These are phyloP conservation scores for Ophion ventricosus DNA, from an alignment of 2,888 invertebrate genomes.

Conservation along the genomic window DNA sequence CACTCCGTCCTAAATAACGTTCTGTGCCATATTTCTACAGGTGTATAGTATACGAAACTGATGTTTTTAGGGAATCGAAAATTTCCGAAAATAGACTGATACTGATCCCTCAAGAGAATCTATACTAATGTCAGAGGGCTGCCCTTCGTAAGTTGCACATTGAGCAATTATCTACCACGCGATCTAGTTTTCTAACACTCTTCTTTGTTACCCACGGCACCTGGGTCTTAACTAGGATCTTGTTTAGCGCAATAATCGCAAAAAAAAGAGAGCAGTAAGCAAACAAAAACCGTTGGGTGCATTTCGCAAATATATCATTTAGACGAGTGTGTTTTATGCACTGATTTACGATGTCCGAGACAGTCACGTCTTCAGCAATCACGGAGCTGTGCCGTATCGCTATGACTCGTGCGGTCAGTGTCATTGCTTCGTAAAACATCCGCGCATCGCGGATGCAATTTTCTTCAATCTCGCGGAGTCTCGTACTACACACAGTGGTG, in stretches of 20 bases:
- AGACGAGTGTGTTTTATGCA: constrained; percentile 20
- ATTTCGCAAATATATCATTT: constrained; percentile 5
- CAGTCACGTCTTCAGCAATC: constrained; percentile 8
- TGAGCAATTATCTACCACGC: too few species aligned
- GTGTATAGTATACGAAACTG: too few species aligned
- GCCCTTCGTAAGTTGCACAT: too few species aligned
- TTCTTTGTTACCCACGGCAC: too few species aligned
- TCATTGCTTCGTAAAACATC: constrained; percentile 34
- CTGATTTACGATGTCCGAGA: constrained; percentile 37
- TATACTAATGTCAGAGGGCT: too few species aligned
- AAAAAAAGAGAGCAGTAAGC: constrained; percentile 1
- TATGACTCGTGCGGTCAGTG: constrained; percentile 18
- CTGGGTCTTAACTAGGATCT: too few species aligned
- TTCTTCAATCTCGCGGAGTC: constrained; percentile 13
- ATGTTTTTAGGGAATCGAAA: too few species aligned
- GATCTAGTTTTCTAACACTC: too few species aligned
- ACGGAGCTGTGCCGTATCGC: constrained; percentile 7
- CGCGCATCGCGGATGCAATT: constrained; percentile 24
- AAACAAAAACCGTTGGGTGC: constrained; percentile 1
- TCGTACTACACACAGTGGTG: constrained; percentile 3
- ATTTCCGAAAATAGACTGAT: too few species aligned
- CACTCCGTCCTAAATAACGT: too few species aligned
- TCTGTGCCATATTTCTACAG: too few species aligned
- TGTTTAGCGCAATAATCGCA: background rate
- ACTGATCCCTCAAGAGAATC: too few species aligned